Percentiles rank a stretch among this genome's conserved stretches.
Evolutionary conservation across 2,113 vertebrate genomes (phyloP).

Genomic region (Butorides virescens): DNA sequence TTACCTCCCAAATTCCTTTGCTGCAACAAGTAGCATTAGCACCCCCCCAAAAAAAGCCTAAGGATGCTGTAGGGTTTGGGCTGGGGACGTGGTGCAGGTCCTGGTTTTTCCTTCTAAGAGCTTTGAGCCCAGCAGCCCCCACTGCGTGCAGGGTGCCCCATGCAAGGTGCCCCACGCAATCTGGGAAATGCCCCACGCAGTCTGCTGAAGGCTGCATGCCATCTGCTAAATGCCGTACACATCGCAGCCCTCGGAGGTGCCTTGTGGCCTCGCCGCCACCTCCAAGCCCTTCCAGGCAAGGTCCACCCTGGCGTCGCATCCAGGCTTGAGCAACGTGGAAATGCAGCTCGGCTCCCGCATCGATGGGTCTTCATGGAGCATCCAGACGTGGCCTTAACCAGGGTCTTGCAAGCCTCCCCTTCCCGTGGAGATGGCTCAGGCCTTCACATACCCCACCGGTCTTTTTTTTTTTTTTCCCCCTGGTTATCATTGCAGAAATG

Average conservation of each 20-base stretch:
- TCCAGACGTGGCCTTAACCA: neutral
- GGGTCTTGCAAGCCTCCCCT: fast-evolving
- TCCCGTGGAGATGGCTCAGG: neutral
- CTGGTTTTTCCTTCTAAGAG: neutral
- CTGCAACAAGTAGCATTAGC: neutral
- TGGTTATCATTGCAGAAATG: neutral
- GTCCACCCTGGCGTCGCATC: neutral
- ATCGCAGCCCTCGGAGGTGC: fast-evolving
- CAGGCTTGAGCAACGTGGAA: neutral
- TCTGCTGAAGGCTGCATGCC: too few relatives aligned
- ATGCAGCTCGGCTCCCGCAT: neutral
- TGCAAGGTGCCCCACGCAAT: too few relatives aligned
- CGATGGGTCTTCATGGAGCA: neutral
- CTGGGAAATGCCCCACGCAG: too few relatives aligned
- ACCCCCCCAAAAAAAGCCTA: fast-evolving
- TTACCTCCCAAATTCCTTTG: neutral
- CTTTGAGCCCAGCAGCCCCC: neutral
- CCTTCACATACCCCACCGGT: neutral
- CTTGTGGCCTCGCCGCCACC: neutral
- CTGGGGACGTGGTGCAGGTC: neutral
- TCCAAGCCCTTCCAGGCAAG: neutral
- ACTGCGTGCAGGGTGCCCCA: too few relatives aligned
- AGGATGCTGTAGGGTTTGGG: neutral
- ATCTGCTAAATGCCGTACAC: neutral
- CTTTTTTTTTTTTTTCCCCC: neutral